Evolutionary conservation across 2,888 invertebrate species (phyloP).

Genomic region (Heliconius hortense): DNA sequence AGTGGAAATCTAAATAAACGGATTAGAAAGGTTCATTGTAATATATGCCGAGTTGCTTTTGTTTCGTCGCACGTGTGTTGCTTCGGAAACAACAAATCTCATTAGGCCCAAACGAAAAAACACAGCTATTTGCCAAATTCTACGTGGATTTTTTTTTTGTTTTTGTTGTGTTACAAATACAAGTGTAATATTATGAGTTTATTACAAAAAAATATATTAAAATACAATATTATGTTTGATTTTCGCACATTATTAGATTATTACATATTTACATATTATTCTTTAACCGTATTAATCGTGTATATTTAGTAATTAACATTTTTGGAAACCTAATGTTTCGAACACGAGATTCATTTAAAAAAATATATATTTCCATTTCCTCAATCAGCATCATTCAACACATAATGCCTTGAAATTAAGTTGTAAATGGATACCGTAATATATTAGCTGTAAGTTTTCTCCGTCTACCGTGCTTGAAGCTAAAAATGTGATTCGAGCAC

Average conservation of each 20-base stretch:
- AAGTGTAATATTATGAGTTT: neutral
- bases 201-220: neutral
- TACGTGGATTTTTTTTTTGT: neutral
- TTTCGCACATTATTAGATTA: too few relatives aligned
- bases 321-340: too few relatives aligned
- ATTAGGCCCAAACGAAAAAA: constrained; percentile 36
- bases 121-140: neutral
- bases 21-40: constrained; percentile 46
- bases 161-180: neutral
- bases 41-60: constrained; percentile 46
- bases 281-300: too few relatives aligned
- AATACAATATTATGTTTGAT: neutral
- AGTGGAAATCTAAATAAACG: constrained; percentile 49
- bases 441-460: neutral
- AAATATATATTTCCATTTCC: neutral
- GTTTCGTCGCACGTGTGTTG: constrained; percentile 46
- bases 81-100: constrained; percentile 45
- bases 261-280: too few relatives aligned
- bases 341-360: too few relatives aligned
- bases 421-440: neutral
- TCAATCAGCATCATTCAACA: neutral
- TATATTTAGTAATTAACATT: too few relatives aligned
- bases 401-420: neutral
- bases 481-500: too few relatives aligned
- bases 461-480: too few relatives aligned